A percentile compares a stretch with the other conserved stretches of the same genome.
Evolutionary conservation across 2,888 invertebrate species (phyloP).

Genomic region (Oithona nana): DNA sequence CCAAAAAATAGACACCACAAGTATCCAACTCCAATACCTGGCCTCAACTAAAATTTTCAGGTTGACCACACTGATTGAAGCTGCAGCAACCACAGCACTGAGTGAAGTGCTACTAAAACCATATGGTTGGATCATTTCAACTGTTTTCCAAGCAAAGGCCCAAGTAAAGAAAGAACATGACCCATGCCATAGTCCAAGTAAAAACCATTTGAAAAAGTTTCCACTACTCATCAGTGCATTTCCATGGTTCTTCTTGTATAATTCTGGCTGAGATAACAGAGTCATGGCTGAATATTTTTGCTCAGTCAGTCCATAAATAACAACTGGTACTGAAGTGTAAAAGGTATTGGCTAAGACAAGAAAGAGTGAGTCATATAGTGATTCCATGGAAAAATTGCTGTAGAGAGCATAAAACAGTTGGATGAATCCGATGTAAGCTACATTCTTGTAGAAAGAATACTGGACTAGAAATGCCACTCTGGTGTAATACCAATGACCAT

Average conservation of each 20-base stretch:
- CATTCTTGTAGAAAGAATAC: conserved; percentile 71
- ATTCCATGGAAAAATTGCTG: conserved; percentile 20
- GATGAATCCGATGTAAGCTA: conserved; percentile 43
- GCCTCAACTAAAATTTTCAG: conserved; percentile 42
- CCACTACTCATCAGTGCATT: conserved; percentile 38
- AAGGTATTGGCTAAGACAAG: conserved; percentile 54
- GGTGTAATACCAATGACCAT: conserved; percentile 65
- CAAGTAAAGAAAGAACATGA: conserved; percentile 40
- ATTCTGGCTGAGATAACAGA: conserved; percentile 40
- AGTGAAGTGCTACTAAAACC: conserved; percentile 31
- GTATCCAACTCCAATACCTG: conserved; percentile 37
- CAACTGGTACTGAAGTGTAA: conserved; percentile 52
- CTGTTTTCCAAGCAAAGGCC: conserved; percentile 22
- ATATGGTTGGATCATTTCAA: conserved; percentile 17
- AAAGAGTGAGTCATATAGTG: conserved; percentile 52
- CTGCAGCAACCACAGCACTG: conserved; percentile 40
- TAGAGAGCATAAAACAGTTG: conserved; percentile 6
- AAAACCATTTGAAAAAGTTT: conserved; percentile 18
- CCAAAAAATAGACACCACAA: conserved; percentile 34
- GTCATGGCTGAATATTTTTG: conserved; percentile 41
- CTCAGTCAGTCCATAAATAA: conserved; percentile 52
- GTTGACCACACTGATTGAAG: conserved; percentile 38
- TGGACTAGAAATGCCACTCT: conserved; percentile 46
- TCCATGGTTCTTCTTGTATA: conserved; percentile 42
- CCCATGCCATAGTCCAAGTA: conserved; percentile 41